phyloP scores from a whole-genome alignment of 2,113 vertebrate genomes.

The Accipiter virgatus region DNA sequence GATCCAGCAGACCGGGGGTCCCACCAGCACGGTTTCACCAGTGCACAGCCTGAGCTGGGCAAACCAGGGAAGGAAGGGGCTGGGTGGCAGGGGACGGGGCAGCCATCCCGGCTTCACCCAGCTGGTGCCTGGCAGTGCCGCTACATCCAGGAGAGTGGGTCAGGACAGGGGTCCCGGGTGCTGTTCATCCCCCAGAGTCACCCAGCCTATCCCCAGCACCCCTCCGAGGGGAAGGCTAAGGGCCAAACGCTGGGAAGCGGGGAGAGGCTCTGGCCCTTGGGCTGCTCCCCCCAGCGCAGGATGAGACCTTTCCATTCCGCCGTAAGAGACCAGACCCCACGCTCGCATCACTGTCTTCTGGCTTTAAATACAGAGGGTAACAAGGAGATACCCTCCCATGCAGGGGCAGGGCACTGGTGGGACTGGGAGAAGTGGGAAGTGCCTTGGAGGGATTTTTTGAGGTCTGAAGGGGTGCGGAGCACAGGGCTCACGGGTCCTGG shows the following conservation, averaged over 20 bases:
- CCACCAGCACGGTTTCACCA: too few relatives aligned
- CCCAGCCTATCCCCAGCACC: background rate
- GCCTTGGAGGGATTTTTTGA: background rate
- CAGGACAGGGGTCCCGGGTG: background rate
- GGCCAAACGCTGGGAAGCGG: background rate
- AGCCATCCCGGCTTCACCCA: background rate
- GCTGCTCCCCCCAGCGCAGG: background rate
- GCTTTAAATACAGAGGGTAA: background rate
- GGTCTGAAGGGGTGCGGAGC: background rate
- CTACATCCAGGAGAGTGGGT: background rate
- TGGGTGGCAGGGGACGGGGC: too few relatives aligned
- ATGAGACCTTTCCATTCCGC: background rate
- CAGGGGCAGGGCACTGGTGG: too few relatives aligned
- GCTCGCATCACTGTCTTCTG: fast-evolving
- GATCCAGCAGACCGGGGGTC: too few relatives aligned
- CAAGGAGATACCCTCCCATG: too few relatives aligned
- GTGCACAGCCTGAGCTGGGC: too few relatives aligned
- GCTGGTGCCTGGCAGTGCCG: background rate
- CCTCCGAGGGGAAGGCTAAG: too few relatives aligned
- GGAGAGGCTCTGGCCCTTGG: background rate
- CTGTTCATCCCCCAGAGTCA: background rate
- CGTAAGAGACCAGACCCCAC: background rate
- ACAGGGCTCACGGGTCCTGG: background rate
- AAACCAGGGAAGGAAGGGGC: background rate
- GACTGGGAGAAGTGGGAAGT: background rate